Evolutionary conservation across 2,113 vertebrate species (phyloP), one percentile per base, ranked within the genome.

Genomic region (Sebastes fasciatus): DNA sequence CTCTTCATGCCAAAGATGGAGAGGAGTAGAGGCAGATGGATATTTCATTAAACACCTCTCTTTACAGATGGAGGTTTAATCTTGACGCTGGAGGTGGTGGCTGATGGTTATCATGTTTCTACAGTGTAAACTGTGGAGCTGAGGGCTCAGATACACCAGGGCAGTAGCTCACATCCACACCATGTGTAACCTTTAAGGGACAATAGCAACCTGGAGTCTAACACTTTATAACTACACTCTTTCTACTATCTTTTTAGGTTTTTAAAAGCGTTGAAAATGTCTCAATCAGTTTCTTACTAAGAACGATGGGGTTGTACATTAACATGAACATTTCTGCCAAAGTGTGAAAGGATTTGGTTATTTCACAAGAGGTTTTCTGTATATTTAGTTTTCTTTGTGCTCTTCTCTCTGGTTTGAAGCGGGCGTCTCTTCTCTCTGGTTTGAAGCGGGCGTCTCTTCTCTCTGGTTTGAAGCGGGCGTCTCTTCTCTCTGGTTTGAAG

Each of bases 1-100:
- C 80, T 84, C 60, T 72, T 86, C 61, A 72, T 74, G 64, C 26
- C 54, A 85, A 67, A 84, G 77, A 65, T 52, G 42, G 49, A 58
- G 17, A 46, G 34, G 10, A 49, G 66, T 14, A 45, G 17, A 77
- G 16, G 51, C 9, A 58, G 54, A 80, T 64, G 43, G 19, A 62
- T 63, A 71, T 63, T 40, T 58, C 62, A 76, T 48, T 19, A 64
- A 80, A 79, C 54, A 76, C 62, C 46, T 88, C 45, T 75, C 51
- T 75, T 34, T 9, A 13, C 23, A 74, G 17, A 46, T 58, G 26
- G 21, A 74, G 26, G 78, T 79, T 69, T 67, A 46, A 71, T 81
- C 68, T 60, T 17, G 60, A 45, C 21, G 52, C 8, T 54, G 54
- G 12, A 73, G 57, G 63, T 76, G 43, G 58, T 48, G 58, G 23